A percentile compares a stretch with the other conserved stretches of the same genome.
Conservation (phyloP, 2,113 vertebrate species). For the Alethe diademata region DNA sequence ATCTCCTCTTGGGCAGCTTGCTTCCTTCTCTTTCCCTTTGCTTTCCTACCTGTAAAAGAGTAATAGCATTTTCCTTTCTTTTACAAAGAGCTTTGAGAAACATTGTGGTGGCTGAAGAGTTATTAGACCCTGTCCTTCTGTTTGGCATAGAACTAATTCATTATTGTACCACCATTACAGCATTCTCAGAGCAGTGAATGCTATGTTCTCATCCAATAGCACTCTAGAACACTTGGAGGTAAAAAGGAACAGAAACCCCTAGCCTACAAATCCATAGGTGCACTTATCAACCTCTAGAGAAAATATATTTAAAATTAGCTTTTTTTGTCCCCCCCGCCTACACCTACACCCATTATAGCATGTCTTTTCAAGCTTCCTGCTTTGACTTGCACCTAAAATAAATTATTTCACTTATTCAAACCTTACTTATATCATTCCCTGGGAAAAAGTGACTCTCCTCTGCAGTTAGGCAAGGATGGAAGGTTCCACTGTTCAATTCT, state of each 20-base stretch:
- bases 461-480: neutral
- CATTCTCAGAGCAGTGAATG: neutral
- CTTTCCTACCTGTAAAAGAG: neutral
- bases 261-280: neutral
- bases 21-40: neutral
- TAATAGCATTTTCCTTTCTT: neutral
- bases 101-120: neutral
- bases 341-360: neutral
- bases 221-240: neutral
- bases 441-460: neutral
- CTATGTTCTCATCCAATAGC: neutral
- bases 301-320: neutral
- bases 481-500: neutral
- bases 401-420: neutral
- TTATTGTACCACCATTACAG: neutral
- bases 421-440: neutral
- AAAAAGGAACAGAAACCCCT: neutral
- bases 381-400: neutral
- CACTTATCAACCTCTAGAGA: neutral
- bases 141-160: neutral
- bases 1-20: neutral
- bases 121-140: neutral
- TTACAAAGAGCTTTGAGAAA: neutral
- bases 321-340: neutral
- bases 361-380: neutral